Percentiles rank a stretch among this genome's conserved stretches.
Conservation (phyloP, 2,113 vertebrate genomes). For the Opisthocomus hoazin region DNA sequence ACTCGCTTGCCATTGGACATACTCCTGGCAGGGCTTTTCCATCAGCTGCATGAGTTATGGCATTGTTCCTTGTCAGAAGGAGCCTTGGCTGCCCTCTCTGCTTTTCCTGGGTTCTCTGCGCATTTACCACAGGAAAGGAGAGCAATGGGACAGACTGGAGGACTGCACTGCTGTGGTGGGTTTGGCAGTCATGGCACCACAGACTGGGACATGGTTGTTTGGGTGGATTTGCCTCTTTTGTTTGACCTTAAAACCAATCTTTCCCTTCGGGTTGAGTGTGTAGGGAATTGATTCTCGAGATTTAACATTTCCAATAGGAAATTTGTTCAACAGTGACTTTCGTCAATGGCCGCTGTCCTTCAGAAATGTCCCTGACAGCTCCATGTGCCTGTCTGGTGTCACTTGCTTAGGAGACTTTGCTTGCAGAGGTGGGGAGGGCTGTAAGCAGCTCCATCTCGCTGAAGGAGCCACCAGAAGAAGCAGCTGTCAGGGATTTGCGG, state of each 20-base stretch:
- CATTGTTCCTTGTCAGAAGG: background rate
- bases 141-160: background rate
- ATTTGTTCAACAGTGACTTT: background rate
- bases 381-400: background rate
- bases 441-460: background rate
- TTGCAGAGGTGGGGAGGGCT: background rate
- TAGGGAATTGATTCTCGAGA: background rate
- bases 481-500: background rate
- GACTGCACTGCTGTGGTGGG: background rate
- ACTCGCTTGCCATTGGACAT: accelerated
- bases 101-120: background rate
- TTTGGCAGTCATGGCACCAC: background rate
- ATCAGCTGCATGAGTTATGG: background rate
- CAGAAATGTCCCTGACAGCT: background rate
- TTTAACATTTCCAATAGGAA: background rate
- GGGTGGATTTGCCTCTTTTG: background rate
- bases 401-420: background rate
- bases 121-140: background rate
- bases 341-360: background rate
- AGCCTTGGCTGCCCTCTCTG: background rate
- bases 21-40: background rate
- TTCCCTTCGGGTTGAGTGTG: background rate
- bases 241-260: background rate
- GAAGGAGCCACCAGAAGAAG: background rate
- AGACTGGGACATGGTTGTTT: background rate